A percentile compares a stretch with the other conserved stretches of the same genome.
Conservation (phyloP, 2,113 vertebrate genomes). For the Polypterus bichir region DNA sequence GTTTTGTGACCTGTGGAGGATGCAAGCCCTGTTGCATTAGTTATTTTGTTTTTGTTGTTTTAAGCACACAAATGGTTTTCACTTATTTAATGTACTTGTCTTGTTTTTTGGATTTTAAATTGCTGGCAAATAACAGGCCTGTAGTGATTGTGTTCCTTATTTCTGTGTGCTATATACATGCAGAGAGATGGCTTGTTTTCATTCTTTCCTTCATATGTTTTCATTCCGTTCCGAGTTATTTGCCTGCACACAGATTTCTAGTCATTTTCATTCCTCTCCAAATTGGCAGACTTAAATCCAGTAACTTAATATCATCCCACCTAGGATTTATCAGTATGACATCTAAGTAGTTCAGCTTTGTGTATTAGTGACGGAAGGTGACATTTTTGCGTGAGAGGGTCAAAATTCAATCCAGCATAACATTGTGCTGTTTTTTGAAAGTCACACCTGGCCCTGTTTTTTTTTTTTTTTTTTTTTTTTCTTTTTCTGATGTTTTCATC, state of each 20-base stretch:
- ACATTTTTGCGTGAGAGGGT: slow-evolving; percentile 21
- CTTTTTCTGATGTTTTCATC: not conserved
- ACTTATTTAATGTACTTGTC: no score
- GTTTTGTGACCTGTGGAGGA: no score
- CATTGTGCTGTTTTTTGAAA: slow-evolving; percentile 17
- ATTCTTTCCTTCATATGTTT: not conserved
- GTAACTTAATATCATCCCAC: not conserved
- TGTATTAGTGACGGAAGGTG: slow-evolving; percentile 15
- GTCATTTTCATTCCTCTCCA: slow-evolving; percentile 3
- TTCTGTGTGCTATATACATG: no score
- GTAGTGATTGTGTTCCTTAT: no score
- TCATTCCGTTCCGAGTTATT: not conserved
- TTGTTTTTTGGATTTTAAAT: no score
- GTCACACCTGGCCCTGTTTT: slow-evolving; percentile 15
- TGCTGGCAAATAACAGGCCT: no score
- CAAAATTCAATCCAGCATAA: slow-evolving; percentile 23
- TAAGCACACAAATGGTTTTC: no score
- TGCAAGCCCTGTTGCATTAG: no score
- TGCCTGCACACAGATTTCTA: slow-evolving; percentile 7
- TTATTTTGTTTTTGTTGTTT: no score
- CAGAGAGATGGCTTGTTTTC: not conserved
- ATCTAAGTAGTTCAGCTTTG: slow-evolving; percentile 24
- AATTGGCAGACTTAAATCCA: slow-evolving; percentile 28
- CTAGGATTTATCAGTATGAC: slow-evolving; percentile 20
- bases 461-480: slow-evolving; percentile 1